Percentiles rank a stretch among this genome's conserved stretches.
Evolutionary conservation across 2,797 vertebrate species (phyloP).

Genomic region (Benthosema pterotum): DNA sequence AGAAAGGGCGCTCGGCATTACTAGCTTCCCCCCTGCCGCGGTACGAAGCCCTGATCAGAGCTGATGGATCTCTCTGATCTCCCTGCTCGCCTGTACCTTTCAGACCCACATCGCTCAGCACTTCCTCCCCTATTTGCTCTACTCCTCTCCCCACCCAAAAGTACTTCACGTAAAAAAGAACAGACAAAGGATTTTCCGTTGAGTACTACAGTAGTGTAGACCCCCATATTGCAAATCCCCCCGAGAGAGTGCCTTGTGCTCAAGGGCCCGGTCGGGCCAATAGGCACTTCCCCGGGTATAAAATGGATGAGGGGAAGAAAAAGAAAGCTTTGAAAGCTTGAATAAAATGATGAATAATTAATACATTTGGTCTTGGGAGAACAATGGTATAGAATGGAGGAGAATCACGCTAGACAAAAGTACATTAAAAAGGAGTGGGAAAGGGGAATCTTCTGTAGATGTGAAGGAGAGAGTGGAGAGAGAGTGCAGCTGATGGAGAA

Average conservation of each 20-base stretch:
- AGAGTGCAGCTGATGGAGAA: conserved; percentile 5
- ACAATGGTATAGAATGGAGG: conserved; percentile 76
- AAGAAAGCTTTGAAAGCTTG: conserved; percentile 70
- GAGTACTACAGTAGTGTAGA: conserved; percentile 64
- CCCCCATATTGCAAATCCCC: conserved; percentile 53
- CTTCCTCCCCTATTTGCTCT: conserved; percentile 48
- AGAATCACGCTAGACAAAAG: conserved; percentile 65
- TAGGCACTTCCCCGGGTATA: conserved; percentile 72
- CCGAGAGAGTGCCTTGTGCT: conserved; percentile 69
- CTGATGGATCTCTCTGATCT: conserved; percentile 29
- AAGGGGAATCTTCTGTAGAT: conserved; percentile 39
- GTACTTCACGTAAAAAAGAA: conserved; percentile 43
- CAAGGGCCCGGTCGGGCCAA: conserved; percentile 62
- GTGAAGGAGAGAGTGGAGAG: conserved; percentile 44
- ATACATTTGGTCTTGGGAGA: conserved; percentile 74
- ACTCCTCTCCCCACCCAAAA: conserved; percentile 14
- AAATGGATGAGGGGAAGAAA: conserved; percentile 40
- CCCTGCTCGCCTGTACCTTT: neutral
- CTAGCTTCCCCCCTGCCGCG: conserved; percentile 1
- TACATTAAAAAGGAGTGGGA: conserved; percentile 25
- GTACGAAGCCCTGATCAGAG: conserved; percentile 53
- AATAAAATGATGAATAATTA: conserved; percentile 77
- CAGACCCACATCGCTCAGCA: conserved; percentile 39
- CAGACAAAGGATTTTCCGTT: conserved; percentile 48
- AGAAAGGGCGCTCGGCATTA: too few relatives aligned